Evolutionary conservation across 2,888 invertebrate species (phyloP), one percentile per base, ranked within the genome.

Genomic region (Epinotia ramella): DNA sequence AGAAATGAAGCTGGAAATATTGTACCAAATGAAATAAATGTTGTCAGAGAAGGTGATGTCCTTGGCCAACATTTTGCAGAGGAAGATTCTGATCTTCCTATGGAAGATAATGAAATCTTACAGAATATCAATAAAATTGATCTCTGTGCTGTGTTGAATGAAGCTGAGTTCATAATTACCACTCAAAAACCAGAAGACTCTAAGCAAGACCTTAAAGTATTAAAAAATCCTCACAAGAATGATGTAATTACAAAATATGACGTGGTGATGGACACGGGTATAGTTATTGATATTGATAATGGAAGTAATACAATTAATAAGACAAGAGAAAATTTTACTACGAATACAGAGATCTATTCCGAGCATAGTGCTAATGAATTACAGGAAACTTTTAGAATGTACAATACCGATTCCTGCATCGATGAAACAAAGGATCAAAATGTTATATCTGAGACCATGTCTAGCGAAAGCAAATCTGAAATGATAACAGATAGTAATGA

Each of bases 11-110:
- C 16, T 44, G 33, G 40, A 49, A 44, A 40, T 57, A 16, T 72
- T 20, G 44, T 18, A n/a, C 33, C 33, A 67, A 33, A 16, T 60
- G 60, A 66, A 66, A 49, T 49, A 5, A 18, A 9, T 18, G 49
- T 46, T 24, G 53, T 46, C 20, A 49, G 66, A 60, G 59, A 33
- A 60, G 28, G 33, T 33, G 28, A 59, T 18, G 6, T 46, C 11
- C 18, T 16, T 33, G 73, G 66, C n/a, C 65, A 49, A 28, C 66
- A 73, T 59, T 33, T 16, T 33, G 20, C 33, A 16, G 57, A 44
- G 49, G 16, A 33, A 59, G 4, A 59, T 66, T 16, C n/a, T 44
- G 16, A 46, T 7, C 6, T 24, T 65, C 13, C 33, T 0, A 24
- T 49, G 11, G 53, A 44, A 13, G 20, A 28, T 65, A 24, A 49